These are phyloP conservation scores for Psilanteris sp. DNA, from an alignment of 1,140 invertebrate genomes.

Conservation along the genomic window DNA sequence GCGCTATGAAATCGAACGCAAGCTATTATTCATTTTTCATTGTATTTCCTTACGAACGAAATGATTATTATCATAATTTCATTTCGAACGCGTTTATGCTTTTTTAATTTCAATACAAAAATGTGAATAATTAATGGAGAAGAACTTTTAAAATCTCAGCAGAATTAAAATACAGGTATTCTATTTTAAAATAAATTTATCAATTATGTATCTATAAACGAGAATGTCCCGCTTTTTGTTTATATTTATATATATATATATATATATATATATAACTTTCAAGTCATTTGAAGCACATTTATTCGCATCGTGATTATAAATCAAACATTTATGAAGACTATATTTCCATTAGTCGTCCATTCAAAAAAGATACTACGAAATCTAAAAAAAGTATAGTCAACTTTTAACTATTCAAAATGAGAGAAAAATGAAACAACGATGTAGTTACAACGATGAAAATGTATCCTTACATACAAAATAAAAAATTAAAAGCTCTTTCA, in stretches of 20 bases:
- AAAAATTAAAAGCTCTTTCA: no score
- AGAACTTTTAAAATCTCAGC: neutral
- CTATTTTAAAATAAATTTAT: neutral
- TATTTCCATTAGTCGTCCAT: neutral
- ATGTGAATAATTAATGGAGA: no score
- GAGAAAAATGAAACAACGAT: neutral
- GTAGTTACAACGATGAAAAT: neutral
- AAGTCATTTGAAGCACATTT: no score
- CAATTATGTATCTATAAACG: no score
- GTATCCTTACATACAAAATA: no score
- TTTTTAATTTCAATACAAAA: no score
- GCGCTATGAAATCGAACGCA: neutral
- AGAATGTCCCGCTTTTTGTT: neutral
- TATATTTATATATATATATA: neutral
- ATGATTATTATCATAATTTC: constrained; percentile 6
- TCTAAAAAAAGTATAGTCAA: constrained; percentile 4
- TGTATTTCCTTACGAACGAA: neutral
- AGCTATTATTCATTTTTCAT: neutral
- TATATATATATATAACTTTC: neutral
- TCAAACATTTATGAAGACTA: constrained; percentile 3
- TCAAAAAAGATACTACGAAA: constrained; percentile 1
- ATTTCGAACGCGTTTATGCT: no score
- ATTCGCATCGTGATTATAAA: neutral
- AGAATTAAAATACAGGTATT: neutral
- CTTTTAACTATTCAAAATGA: neutral